phyloP scores from a whole-genome alignment of 2,888 invertebrate genomes.

The Campaea margaritaria region DNA sequence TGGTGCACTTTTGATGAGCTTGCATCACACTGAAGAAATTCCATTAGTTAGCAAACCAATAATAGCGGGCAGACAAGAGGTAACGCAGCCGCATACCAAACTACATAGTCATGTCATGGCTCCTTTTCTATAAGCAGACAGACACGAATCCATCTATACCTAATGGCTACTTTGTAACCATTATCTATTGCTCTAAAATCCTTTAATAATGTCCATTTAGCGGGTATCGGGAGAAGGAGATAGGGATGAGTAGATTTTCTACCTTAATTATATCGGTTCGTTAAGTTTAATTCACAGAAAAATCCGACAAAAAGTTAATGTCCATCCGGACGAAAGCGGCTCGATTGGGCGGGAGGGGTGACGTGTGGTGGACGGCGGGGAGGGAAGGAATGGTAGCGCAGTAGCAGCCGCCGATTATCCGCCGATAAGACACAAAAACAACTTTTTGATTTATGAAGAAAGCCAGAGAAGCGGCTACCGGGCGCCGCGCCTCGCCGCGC shows the following conservation, averaged over 20 bases:
- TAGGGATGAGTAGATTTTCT: conserved; percentile 46
- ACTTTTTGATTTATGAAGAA: conserved; percentile 84
- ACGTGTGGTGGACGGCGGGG: conserved; percentile 36
- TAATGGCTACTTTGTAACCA: conserved; percentile 33
- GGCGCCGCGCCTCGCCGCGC: conserved; percentile 66
- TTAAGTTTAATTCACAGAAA: conserved; percentile 70
- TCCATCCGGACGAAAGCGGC: conserved; percentile 58
- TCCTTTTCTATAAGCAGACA: conserved; percentile 30
- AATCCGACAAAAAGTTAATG: conserved; percentile 73
- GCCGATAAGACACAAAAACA: conserved; percentile 82
- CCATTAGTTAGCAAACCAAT: conserved; percentile 10
- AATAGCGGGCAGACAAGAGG: conserved; percentile 42
- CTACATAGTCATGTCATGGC: conserved; percentile 28
- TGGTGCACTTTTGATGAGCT: conserved; percentile 2
- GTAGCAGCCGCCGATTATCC: conserved; percentile 81
- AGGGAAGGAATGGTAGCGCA: conserved; percentile 58
- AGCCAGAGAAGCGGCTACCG: conserved; percentile 77
- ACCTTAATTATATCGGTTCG: conserved; percentile 64
- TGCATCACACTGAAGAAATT: conserved; percentile 5
- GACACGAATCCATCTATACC: conserved; percentile 17
- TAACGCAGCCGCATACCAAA: conserved; percentile 36
- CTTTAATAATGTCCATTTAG: conserved; percentile 69
- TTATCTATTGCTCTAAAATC: conserved; percentile 66
- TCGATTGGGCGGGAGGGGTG: conserved; percentile 38
- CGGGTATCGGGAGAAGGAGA: conserved; percentile 50